Conservation (phyloP, 2,113 vertebrate species). For the Peromyscus polionotus region DNA sequence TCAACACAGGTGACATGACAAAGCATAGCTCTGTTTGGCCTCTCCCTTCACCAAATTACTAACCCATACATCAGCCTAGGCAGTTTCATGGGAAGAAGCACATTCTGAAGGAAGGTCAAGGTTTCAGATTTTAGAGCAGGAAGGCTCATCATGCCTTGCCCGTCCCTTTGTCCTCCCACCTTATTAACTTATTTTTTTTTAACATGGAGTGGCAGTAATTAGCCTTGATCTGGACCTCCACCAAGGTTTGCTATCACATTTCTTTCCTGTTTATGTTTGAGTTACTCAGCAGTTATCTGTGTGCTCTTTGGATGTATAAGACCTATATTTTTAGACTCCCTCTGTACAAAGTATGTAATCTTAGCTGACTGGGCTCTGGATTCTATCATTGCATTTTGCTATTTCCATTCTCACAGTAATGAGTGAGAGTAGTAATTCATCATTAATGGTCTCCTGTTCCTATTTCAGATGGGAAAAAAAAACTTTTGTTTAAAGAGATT, state of each 20-base stretch:
- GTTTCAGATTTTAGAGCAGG: constrained; percentile 70
- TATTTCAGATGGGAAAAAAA: constrained; percentile 24
- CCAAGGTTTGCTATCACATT: constrained; percentile 87
- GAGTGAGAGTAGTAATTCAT: constrained; percentile 48
- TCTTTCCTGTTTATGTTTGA: constrained; percentile 90
- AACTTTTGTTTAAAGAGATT: constrained; percentile 47
- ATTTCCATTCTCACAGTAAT: constrained; percentile 77
- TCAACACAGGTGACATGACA: constrained; percentile 36
- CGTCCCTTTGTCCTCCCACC: constrained; percentile 76
- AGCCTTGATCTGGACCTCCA: constrained; percentile 84
- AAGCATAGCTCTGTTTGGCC: neutral
- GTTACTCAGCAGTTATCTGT: constrained; percentile 85
- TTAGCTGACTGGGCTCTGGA: constrained; percentile 84
- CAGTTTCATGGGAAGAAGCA: constrained; percentile 71
- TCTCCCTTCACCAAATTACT: neutral
- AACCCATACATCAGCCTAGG: constrained; percentile 56
- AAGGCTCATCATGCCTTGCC: constrained; percentile 36
- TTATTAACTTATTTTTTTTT: constrained; percentile 85
- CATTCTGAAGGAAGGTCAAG: constrained; percentile 58
- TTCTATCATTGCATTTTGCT: constrained; percentile 85
- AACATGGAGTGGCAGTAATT: constrained; percentile 85
- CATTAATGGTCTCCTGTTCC: constrained; percentile 16
- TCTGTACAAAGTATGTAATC: constrained; percentile 87
- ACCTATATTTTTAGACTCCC: constrained; percentile 72
- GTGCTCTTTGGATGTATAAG: constrained; percentile 81